A percentile compares a stretch with the other conserved stretches of the same genome.
These are phyloP conservation scores for Phyllostomus discolor DNA, from an alignment of 2,113 vertebrate species.

Conservation along the genomic window DNA sequence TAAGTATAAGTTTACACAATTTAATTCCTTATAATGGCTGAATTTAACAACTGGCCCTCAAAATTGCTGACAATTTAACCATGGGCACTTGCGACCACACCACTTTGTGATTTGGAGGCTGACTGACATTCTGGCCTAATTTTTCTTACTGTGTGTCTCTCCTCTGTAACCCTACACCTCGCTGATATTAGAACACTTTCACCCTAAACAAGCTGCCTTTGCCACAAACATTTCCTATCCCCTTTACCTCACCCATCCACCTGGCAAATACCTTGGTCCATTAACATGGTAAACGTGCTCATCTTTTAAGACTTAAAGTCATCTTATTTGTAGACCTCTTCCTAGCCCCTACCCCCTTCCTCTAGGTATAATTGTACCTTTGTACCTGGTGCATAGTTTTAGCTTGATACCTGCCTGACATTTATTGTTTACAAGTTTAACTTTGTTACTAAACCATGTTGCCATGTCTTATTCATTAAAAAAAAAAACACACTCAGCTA, in stretches of 20 bases:
- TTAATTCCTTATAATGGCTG: neutral
- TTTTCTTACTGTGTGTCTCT: neutral
- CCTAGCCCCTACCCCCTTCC: neutral
- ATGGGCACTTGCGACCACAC: neutral
- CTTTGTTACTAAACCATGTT: neutral
- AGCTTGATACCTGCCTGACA: neutral
- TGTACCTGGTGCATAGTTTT: neutral
- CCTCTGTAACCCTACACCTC: neutral
- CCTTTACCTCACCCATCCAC: neutral
- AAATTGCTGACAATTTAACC: slow-evolving; percentile 1
- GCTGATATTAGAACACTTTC: neutral
- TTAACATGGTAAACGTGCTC: neutral
- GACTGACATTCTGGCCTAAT: neutral
- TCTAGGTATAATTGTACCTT: neutral
- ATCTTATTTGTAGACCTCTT: neutral
- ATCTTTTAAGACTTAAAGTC: neutral
- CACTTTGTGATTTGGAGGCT: neutral
- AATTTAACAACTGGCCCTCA: slow-evolving; percentile 4
- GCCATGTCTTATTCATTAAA: neutral
- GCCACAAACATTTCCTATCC: neutral
- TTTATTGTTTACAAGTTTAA: slow-evolving; percentile 32
- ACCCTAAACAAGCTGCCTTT: neutral
- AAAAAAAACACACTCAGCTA: neutral
- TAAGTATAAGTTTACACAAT: neutral
- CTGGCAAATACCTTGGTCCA: neutral